phyloP scores from a whole-genome alignment of 2,888 invertebrate genomes.

The Petrophora chlorosata region DNA sequence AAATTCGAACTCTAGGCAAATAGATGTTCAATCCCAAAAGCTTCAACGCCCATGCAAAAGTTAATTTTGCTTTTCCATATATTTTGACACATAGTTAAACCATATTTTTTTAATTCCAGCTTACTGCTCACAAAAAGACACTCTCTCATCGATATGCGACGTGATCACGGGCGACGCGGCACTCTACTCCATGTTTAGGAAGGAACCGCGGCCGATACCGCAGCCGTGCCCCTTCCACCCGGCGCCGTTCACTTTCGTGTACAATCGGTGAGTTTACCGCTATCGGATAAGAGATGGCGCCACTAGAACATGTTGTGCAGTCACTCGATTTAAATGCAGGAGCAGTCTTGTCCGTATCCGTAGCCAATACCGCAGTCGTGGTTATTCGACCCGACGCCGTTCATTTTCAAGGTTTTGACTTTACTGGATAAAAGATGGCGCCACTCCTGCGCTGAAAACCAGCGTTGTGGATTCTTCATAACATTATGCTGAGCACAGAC shows the following conservation, averaged over 20 bases:
- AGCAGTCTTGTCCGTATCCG: too few relatives aligned
- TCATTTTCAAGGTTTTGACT: too few relatives aligned
- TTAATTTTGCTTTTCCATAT: too few relatives aligned
- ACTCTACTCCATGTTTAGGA: conserved; percentile 89
- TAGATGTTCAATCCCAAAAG: too few relatives aligned
- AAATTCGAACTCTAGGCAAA: too few relatives aligned
- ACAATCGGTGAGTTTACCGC: conserved; percentile 80
- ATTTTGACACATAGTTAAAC: not conserved
- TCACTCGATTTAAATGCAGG: not conserved
- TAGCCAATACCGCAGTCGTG: too few relatives aligned
- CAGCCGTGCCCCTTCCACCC: conserved; percentile 91
- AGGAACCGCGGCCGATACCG: conserved; percentile 87
- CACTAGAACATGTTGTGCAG: not conserved
- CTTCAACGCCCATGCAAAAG: too few relatives aligned
- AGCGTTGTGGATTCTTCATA: too few relatives aligned
- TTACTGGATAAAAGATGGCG: too few relatives aligned
- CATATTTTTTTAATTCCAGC: conserved; percentile 64
- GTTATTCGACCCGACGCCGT: too few relatives aligned
- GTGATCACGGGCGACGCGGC: conserved; percentile 89
- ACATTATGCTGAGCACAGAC: too few relatives aligned
- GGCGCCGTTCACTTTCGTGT: conserved; percentile 92
- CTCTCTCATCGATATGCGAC: conserved; percentile 86
- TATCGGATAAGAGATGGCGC: conserved; percentile 9
- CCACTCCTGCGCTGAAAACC: too few relatives aligned
- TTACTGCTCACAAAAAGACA: conserved; percentile 84